Evolutionary conservation across 2,797 vertebrate genomes (phyloP), one percentile per base, ranked within the genome.

Genomic region (Oreochromis grahami): DNA sequence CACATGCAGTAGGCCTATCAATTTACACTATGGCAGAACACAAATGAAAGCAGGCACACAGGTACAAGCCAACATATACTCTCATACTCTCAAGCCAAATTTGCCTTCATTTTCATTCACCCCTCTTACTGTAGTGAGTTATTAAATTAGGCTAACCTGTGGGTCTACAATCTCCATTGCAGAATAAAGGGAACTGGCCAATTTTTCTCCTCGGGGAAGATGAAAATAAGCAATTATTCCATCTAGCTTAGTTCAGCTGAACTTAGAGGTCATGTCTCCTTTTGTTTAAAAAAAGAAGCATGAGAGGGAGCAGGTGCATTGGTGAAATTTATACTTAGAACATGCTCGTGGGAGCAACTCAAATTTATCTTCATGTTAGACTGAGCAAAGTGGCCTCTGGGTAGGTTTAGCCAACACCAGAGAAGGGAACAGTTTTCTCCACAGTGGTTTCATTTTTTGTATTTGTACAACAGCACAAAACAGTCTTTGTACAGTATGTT

Each of bases 151-250:
- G 26, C 52, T 84, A 87, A 88, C 87, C 81, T 80, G 68, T 78
- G 78, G 81, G 80, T 84, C 83, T 84, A 50, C 43, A 78, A 63
- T 86, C 79, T 83, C 79, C 32, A 70, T 77, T 34, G 63, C n/a
- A 79, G 41, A 88, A 89, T 76, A 86, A 90, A 89, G 45, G 41
- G 76, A 90, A 87, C 8, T 82, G 68, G 83, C 34, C 45, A 24
- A 52, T 88, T 91, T 84, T 79, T 51, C 56, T 86, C 84, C 76
- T 60, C 6, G 4, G 79, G 77, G 86, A 76, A 87, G 87, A 72
- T 87, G 32, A 88, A 90, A 92, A 88, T 81, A 86, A 88, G 79
- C 82, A 90, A 88, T 92, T 89, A 90, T 88, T 91, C 81, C 38
- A 88, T 79, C 21, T 77, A 76, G 43, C 58, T 85, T 65, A 82